Evolutionary conservation across 2,113 vertebrate species (phyloP).

Genomic region (Neomonachus schauinslandi): DNA sequence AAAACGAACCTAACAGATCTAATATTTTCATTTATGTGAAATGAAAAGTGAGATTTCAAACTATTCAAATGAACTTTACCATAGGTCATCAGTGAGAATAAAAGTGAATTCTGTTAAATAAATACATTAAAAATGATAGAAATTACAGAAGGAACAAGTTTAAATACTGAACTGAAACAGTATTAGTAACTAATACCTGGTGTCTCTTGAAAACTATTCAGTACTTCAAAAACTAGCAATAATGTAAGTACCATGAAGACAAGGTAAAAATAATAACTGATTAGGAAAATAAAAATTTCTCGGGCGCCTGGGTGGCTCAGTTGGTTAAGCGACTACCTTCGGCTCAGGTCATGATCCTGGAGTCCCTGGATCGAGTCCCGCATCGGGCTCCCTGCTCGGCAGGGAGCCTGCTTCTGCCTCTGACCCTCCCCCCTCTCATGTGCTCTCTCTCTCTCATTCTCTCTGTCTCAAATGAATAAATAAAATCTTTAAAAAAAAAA

Average conservation of each 20-base stretch:
- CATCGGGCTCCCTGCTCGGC: no score
- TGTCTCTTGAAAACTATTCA: not conserved
- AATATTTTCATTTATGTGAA: not conserved
- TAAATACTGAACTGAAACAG: not conserved
- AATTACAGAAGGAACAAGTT: not conserved
- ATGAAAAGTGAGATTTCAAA: not conserved
- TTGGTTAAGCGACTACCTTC: no score
- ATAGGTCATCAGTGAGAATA: not conserved
- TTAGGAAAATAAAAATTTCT: not conserved
- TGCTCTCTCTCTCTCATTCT: no score
- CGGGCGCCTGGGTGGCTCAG: no score
- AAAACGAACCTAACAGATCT: not conserved
- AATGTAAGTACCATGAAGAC: not conserved
- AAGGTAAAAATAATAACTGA: not conserved
- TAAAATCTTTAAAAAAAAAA: no score
- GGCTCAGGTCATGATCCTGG: no score
- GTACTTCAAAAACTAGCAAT: not conserved
- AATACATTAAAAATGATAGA: not conserved
- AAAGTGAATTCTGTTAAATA: not conserved
- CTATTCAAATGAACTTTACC: not conserved
- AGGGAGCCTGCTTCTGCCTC: no score
- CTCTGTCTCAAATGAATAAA: no score
- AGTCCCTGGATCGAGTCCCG: no score
- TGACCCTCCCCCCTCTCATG: no score
- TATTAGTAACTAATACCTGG: not conserved